Evolutionary conservation across 2,113 vertebrate genomes (phyloP).

Genomic region (Passerina amoena): DNA sequence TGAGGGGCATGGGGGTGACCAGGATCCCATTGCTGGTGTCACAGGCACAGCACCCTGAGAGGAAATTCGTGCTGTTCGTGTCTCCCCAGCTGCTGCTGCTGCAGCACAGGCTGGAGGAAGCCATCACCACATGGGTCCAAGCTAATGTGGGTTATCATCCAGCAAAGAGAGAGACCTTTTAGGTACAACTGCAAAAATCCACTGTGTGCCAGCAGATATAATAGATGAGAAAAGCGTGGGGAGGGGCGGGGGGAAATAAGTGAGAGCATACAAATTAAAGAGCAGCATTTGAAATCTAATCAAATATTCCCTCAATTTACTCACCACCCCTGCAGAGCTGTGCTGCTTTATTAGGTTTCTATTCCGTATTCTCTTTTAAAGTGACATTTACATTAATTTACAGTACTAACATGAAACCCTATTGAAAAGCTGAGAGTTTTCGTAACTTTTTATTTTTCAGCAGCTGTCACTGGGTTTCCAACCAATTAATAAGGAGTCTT

Average conservation of each 20-base stretch:
- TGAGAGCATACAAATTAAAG: conserved; percentile 66
- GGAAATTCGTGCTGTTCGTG: rapidly evolving
- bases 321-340: conserved; percentile 57
- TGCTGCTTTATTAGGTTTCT: conserved; percentile 70
- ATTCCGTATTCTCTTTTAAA: conserved; percentile 73
- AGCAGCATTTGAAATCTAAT: conserved; percentile 72
- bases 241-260: not conserved
- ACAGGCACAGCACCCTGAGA: not conserved
- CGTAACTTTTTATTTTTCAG: conserved; percentile 62
- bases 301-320: conserved; percentile 71
- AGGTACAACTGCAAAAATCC: conserved; percentile 11
- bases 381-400: conserved; percentile 74
- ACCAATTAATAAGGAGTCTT: conserved; percentile 56
- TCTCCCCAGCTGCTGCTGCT: not conserved
- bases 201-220: conserved; percentile 6
- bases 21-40: rapidly evolving
- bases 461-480: conserved; percentile 34
- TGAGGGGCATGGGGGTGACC: rapidly evolving
- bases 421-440: conserved; percentile 55
- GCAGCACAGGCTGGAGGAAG: not conserved
- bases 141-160: not conserved
- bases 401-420: conserved; percentile 59
- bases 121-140: not conserved
- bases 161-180: not conserved
- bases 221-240: not conserved